Evolutionary conservation across 2,797 vertebrate genomes (phyloP), one percentile per base, ranked within the genome.

Genomic region (Peromyscus melanophrys): DNA sequence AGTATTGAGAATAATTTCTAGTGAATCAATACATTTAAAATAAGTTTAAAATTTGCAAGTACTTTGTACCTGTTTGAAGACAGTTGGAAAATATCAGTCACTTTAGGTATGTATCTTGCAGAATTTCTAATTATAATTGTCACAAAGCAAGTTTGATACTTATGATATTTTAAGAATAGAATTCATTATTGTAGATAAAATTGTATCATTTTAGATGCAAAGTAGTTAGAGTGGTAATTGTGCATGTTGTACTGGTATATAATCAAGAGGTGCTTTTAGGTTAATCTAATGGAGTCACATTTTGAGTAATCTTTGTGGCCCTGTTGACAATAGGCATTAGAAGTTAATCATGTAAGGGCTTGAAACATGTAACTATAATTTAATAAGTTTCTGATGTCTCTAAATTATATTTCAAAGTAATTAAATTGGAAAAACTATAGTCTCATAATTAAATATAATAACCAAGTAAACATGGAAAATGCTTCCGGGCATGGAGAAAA

Each of bases 331-430:
- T 67, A 55, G 87, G 63, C 93, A 86, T 69, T 89, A 40, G 2
- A 92, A 52, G 4, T 59, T 80, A 69, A 81, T 90, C 14, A 77
- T 43, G 52, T 0, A 84, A 63, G 34, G 76, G 10, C 23, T 94
- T 90, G 17, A 92, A 96, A 93, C 8, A 21, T 25, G 0, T 34
- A 81, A 90, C 67, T 88, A 93, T 55, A 89, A 83, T 75, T 92
- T 71, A 88, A 5, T 82, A 37, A 81, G 19, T 90, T 61, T 98
- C 43, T 97, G 92, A 96, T 96, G 40, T 89, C 97, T 96, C 73
- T 98, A 97, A 98, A 98, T 97, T 98, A 96, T 97, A 97, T 86
- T 96, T 95, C 27, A 31, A 71, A 97, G 90, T 95, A 90, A 97
- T 97, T 98, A 94, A 17, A 78, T 96, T 98, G 95, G 92, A 98